Evolutionary conservation across 2,888 invertebrate genomes (phyloP), one percentile per base, ranked within the genome.

Genomic region (Drosophila meridiana): DNA sequence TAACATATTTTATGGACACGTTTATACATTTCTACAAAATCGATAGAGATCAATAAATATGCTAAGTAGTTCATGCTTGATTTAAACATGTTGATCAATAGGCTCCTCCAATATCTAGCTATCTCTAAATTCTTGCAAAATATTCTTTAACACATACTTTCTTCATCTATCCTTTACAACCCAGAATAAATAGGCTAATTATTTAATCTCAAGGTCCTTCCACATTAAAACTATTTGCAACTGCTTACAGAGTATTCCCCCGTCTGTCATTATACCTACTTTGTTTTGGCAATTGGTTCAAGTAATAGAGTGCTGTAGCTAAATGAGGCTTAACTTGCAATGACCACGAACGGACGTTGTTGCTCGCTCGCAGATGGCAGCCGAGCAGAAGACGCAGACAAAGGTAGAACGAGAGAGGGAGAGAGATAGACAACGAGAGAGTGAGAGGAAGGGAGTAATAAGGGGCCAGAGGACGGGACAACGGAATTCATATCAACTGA

Each of bases 311-410:
- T 86, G 83, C 81, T 66, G 80, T 78, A 69, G 75, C 80, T 80
- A 89, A 89, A 89, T 87, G 85, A 74, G 85, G 73, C 87, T 82
- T 75, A 80, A 70, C 78, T 82, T 60, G 70, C 69, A 78, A 69
- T 84, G 87, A 68, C 69, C 67, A 84, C 82, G 69, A 77, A 74
- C 69, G 60, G 67, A 61, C 66, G 30, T 32, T 43, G 57, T 43
- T 43, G 57, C 13, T 34, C 38, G 30, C 58, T 55, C 62, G 40
- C 52, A 70, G 52, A 63, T 82, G 80, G 64, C 62, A 69, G 52
- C 13, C 32, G 40, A 42, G 48, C 36, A 36, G 56, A 56, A 67
- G 67, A 75, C 57, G 67, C 68, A 68, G 70, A 50, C 59, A 66
- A 53, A 67, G 56, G 20, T 55, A 14, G 42, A 48, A 50, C 40